Percentiles rank a stretch among this genome's conserved stretches.
phyloP scores from a whole-genome alignment of 2,113 vertebrate species.

The Etia nguti region DNA sequence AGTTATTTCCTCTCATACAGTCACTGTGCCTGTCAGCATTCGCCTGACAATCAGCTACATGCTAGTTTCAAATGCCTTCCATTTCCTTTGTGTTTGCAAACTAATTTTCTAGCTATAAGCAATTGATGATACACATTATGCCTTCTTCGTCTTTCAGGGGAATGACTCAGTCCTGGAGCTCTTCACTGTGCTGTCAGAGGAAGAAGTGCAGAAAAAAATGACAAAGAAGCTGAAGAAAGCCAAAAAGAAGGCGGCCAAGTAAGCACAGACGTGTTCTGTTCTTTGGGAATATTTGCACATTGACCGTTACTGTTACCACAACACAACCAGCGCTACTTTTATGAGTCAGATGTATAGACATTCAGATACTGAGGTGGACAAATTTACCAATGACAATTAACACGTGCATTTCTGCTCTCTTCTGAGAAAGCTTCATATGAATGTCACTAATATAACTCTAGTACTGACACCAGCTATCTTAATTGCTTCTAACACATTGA shows the following conservation, averaged over 20 bases:
- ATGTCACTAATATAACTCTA: background rate
- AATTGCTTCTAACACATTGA: background rate
- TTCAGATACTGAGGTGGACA: background rate
- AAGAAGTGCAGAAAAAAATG: slow-evolving; percentile 82
- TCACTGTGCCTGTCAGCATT: background rate
- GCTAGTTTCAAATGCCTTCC: background rate
- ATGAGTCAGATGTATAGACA: background rate
- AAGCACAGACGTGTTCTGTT: background rate
- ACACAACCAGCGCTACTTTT: background rate
- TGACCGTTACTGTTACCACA: background rate
- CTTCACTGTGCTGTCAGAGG: slow-evolving; percentile 83
- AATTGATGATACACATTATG: background rate
- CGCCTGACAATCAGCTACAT: background rate
- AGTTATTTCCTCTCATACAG: background rate
- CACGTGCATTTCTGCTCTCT: fast-evolving
- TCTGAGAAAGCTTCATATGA: background rate
- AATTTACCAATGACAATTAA: background rate
- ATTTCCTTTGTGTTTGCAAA: background rate
- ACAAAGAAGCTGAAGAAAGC: slow-evolving; percentile 87
- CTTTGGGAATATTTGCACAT: background rate
- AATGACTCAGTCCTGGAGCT: slow-evolving; percentile 83
- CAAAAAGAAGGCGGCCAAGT: slow-evolving; percentile 80
- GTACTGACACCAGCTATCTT: background rate
- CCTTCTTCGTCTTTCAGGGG: slow-evolving; percentile 69
- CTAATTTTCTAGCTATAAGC: background rate